phyloP scores from a whole-genome alignment of 1,140 invertebrate genomes.

The Drosophila lacteicornis region DNA sequence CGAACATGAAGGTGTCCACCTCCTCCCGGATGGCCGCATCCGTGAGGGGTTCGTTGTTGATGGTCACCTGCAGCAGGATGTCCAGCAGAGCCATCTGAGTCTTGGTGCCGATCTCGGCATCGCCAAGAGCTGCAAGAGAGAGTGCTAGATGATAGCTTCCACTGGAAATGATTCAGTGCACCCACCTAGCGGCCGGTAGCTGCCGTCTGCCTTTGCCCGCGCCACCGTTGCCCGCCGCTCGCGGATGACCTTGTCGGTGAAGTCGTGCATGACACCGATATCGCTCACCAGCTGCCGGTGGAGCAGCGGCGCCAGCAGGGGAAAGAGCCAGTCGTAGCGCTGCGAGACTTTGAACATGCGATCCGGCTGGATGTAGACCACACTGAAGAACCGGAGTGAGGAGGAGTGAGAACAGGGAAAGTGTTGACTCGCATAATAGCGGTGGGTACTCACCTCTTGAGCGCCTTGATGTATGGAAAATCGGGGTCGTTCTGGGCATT shows the following conservation, averaged over 20 bases:
- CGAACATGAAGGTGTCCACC: slow-evolving; percentile 92
- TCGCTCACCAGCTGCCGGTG: slow-evolving; percentile 50
- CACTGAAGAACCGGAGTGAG: slow-evolving; percentile 24
- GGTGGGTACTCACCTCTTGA: slow-evolving; percentile 84
- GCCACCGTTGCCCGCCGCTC: slow-evolving; percentile 58
- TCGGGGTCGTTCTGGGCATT: slow-evolving; percentile 87
- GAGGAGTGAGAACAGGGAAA: neutral
- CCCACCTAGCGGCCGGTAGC: slow-evolving; percentile 64
- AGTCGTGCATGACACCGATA: slow-evolving; percentile 74
- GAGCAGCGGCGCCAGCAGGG: slow-evolving; percentile 42
- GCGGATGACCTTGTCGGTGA: slow-evolving; percentile 75
- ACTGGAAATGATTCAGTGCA: slow-evolving; percentile 8
- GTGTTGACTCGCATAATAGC: neutral
- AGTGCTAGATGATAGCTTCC: neutral
- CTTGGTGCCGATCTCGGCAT: slow-evolving; percentile 84
- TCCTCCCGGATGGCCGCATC: slow-evolving; percentile 90
- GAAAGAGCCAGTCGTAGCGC: slow-evolving; percentile 68
- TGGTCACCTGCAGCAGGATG: slow-evolving; percentile 88
- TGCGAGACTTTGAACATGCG: slow-evolving; percentile 67
- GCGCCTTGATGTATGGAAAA: slow-evolving; percentile 87
- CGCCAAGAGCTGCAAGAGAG: slow-evolving; percentile 49
- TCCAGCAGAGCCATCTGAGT: slow-evolving; percentile 91
- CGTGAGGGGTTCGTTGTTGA: slow-evolving; percentile 86
- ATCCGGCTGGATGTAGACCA: slow-evolving; percentile 66
- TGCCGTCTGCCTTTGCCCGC: slow-evolving; percentile 60